Evolutionary conservation across 2,113 vertebrate genomes (phyloP), one percentile per base, ranked within the genome.

Genomic region (Smithornis capensis): DNA sequence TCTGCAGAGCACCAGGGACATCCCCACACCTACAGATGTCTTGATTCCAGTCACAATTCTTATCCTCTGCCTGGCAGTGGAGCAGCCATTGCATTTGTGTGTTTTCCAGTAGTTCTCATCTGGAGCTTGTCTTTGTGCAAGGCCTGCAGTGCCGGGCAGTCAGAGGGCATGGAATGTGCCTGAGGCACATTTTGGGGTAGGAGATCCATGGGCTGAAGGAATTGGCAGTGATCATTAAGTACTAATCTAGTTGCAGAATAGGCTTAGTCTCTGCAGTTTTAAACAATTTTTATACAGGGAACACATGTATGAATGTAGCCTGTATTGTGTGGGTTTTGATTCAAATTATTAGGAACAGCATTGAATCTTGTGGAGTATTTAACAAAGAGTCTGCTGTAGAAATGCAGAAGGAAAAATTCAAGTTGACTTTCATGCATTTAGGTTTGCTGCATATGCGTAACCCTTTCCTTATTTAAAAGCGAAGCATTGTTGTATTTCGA

Each of bases 111-210:
- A 44, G 27, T 47, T 42, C 50, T 29, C 60, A 23, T 16, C 14
- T 8, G 2, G 18, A 14, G 38, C 8, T 5, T 28, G 44, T 28
- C 45, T 59, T 42, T 10, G 9, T 24, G 19, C 15, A 15, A 11
- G 62, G 31, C 1, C 47, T 29, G 8, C 3, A 1, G 40, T 18
- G 24, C 49, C 19, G 50, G 22, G n/a, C n/a, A 52, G 44, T 62
- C 45, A 24, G 1, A 31, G 12, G 8, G 19, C 24, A 2, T 15
- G 2, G 57, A 37, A 7, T 73, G 47, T 0, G 60, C 47, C 42
- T 45, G 47, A 31, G 49, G 23, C 12, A 1, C 7, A 0, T 24
- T 0, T 5, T 47, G 50, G 35, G 10, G 21, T 44, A 4, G 9
- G 28, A 22, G 22, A 59, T 57, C 47, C 21, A 14, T 67, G 35